Evolutionary conservation across 2,113 vertebrate species (phyloP).

Genomic region (Ranitomeya imitator): DNA sequence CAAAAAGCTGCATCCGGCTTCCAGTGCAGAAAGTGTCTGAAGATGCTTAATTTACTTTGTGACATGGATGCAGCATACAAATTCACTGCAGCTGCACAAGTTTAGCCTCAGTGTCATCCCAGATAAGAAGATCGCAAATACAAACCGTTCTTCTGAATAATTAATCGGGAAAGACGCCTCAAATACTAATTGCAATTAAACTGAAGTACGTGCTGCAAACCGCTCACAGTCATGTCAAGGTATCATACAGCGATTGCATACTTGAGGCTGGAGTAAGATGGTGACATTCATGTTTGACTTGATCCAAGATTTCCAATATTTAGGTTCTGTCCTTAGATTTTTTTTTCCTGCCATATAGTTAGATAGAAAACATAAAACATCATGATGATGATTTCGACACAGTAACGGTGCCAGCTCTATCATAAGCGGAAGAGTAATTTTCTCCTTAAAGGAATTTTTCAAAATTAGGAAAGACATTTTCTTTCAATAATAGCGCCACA

Average conservation of each 20-base stretch:
- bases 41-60: slow-evolving; percentile 47
- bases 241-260: not conserved
- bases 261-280: not conserved
- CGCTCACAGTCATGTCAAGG: slow-evolving; percentile 16
- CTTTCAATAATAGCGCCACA: too few relatives aligned
- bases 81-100: slow-evolving; percentile 35
- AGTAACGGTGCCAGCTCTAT: not conserved
- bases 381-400: too few relatives aligned
- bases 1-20: slow-evolving; percentile 26
- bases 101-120: slow-evolving; percentile 18
- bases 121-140: slow-evolving; percentile 25
- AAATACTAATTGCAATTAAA: slow-evolving; percentile 43
- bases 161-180: not conserved
- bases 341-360: not conserved
- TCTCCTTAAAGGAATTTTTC: too few relatives aligned
- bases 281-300: not conserved
- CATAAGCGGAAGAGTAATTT: too few relatives aligned
- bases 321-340: too few relatives aligned
- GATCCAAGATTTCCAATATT: not conserved
- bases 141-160: slow-evolving; percentile 36
- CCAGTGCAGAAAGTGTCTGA: slow-evolving; percentile 36
- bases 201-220: not conserved
- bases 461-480: too few relatives aligned
- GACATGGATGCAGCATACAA: slow-evolving; percentile 25
- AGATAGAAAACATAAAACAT: not conserved